Percentiles rank a stretch among this genome's conserved stretches.
These are phyloP conservation scores for Agrochola macilenta DNA, from an alignment of 2,888 invertebrate species.

Conservation along the genomic window DNA sequence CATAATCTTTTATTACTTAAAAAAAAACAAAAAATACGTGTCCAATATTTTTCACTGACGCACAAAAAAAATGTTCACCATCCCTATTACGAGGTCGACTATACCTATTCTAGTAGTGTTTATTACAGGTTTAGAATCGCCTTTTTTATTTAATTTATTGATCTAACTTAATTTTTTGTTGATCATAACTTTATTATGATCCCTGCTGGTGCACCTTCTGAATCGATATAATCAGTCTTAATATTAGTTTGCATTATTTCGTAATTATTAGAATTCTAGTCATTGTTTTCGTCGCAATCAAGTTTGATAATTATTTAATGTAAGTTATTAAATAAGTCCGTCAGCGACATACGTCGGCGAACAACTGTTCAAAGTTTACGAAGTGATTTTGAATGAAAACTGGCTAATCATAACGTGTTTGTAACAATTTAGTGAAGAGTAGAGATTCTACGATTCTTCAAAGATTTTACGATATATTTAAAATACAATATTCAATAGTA, in stretches of 20 bases:
- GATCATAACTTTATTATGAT: not conserved
- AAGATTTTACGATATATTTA: too few relatives aligned
- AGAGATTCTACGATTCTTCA: too few relatives aligned
- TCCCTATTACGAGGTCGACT: too few relatives aligned
- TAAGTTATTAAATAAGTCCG: not conserved
- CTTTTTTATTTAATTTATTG: too few relatives aligned
- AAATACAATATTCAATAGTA: too few relatives aligned
- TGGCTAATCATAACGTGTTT: not conserved
- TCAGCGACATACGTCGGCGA: not conserved
- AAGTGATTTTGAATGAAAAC: not conserved
- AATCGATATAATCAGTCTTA: not conserved
- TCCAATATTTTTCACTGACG: too few relatives aligned
- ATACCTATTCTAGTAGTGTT: not conserved
- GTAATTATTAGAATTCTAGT: constrained; percentile 8
- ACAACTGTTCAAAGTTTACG: not conserved
- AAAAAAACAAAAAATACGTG: too few relatives aligned
- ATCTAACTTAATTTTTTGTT: not conserved
- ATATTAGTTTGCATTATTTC: not conserved
- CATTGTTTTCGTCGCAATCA: not conserved
- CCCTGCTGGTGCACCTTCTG: not conserved
- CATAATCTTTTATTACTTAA: too few relatives aligned
- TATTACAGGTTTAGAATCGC: not conserved
- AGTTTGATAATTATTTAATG: not conserved
- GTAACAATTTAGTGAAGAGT: not conserved
- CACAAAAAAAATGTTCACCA: too few relatives aligned